Base-by-base conservation (phyloP, 2,797 vertebrate species). In the Oreortyx pictus region DNA sequence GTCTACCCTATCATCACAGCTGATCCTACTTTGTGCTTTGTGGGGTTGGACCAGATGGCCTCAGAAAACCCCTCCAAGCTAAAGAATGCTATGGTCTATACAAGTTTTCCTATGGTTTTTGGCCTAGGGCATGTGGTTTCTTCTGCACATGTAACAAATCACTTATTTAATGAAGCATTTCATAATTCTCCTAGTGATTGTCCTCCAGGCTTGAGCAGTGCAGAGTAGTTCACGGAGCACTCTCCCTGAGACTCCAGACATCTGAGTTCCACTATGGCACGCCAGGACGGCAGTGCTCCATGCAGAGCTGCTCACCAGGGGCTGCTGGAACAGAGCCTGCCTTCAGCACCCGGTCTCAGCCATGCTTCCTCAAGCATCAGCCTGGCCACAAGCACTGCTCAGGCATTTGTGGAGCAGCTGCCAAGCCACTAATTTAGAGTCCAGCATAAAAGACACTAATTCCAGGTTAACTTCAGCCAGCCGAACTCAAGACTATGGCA, bases 401-500 rank as follows among this genome's bases (percentile, higher is more conserved):
- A 78, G 88, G 62, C 46, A 62, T 39, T 75, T 11, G 1, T 4
- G 46, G 46, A 90, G 59, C 23, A 78, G 25, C 77, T 82, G 74
- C 37, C 77, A 88, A 92, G 59, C 54, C 35, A 77, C 44, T 73
- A 17, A 85, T 72, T 85, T 39, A 82, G 16, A 95, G 9, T 35
- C 41, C 44, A 49, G 6, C 31, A 57, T 59, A 46, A 46, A 27
- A 74, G 84, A 65, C 43, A n/a, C 57, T 77, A 59, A 80, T 80
- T 92, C 61, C 72, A 72, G 72, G 72, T 90, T 77, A 87, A 76
- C 14, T 86, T 82, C 67, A 87, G 80, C 41, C 80, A 79, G 75
- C 7, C 44, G 67, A 85, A 43, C 67, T 70, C 49, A 68, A 80
- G 29, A 33, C 46, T 75, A 61, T 16, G 72, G 46, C 3, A 52